Percentiles rank a stretch among this genome's conserved stretches.
phyloP scores from a whole-genome alignment of 2,797 vertebrate genomes.

The Amblyraja radiata region DNA sequence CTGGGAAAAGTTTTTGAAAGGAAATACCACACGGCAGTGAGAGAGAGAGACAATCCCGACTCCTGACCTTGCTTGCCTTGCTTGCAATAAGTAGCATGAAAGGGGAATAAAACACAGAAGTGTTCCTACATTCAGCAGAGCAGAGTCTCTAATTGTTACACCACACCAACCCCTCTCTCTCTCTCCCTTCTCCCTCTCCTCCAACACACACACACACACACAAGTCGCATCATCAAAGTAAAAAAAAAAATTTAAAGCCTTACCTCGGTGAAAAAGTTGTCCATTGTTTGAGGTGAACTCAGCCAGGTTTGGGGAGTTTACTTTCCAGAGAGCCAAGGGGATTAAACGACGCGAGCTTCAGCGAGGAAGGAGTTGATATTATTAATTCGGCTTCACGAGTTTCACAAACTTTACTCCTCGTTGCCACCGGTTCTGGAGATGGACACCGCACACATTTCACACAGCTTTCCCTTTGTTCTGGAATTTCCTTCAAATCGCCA shows the following conservation, averaged over 20 bases:
- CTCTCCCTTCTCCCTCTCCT: too few relatives aligned
- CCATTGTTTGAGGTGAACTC: constrained; percentile 55
- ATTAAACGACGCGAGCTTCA: neutral
- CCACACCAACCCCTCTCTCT: too few relatives aligned
- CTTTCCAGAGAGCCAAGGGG: neutral
- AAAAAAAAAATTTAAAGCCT: too few relatives aligned
- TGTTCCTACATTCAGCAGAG: too few relatives aligned
- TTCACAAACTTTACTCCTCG: constrained; percentile 5
- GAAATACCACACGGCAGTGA: constrained; percentile 44
- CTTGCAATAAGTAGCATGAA: neutral
- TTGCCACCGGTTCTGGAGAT: neutral
- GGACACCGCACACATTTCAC: constrained; percentile 41
- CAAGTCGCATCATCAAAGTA: too few relatives aligned
- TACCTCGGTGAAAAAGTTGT: constrained; percentile 77
- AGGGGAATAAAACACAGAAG: too few relatives aligned
- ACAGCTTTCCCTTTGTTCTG: constrained; percentile 61
- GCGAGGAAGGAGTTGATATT: neutral
- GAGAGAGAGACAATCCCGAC: constrained; percentile 38
- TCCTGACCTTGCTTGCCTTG: neutral
- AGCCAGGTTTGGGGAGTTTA: neutral
- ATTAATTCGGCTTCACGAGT: constrained; percentile 16
- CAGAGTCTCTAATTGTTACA: too few relatives aligned
- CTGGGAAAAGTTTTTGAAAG: constrained; percentile 43
- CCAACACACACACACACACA: too few relatives aligned
- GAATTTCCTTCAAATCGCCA: constrained; percentile 41